A percentile compares a stretch with the other conserved stretches of the same genome.
These are phyloP conservation scores for Aurelia aurita complex sp. Pacific DNA, from an alignment of 30 jellyfish, hydroid and myxozoan genomes.

Conservation along the genomic window DNA sequence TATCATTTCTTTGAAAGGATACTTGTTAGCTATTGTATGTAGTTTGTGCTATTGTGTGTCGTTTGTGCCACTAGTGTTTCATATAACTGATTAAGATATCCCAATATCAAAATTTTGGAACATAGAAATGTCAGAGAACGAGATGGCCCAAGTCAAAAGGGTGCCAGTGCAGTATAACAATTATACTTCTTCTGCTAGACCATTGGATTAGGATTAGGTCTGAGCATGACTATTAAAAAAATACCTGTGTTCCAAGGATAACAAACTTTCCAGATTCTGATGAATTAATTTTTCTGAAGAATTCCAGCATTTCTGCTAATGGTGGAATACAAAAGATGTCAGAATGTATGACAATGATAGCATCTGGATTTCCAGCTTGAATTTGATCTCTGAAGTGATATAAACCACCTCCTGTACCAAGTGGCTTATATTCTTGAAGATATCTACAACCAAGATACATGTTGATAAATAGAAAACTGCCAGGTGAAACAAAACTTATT, in stretches of 20 bases:
- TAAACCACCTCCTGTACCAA: slow-evolving; percentile 98
- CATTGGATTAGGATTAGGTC: too few relatives aligned
- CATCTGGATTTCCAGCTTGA: slow-evolving; percentile 71
- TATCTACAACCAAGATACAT: slow-evolving; percentile 38
- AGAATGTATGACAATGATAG: slow-evolving; percentile 91
- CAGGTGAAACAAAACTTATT: too few relatives aligned
- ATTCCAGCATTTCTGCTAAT: slow-evolving; percentile 66
- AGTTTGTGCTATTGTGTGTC: too few relatives aligned
- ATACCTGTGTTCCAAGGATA: slow-evolving; percentile 90
- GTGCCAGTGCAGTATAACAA: too few relatives aligned
- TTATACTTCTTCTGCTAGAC: too few relatives aligned
- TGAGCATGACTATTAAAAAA: background rate
- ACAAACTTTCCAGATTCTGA: slow-evolving; percentile 54
- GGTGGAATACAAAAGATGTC: slow-evolving; percentile 94
- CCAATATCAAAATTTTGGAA: too few relatives aligned
- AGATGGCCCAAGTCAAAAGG: background rate
- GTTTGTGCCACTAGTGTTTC: too few relatives aligned
- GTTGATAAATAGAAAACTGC: too few relatives aligned
- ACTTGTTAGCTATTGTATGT: too few relatives aligned
- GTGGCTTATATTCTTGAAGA: slow-evolving; percentile 92
- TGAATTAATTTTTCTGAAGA: slow-evolving; percentile 57
- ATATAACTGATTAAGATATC: too few relatives aligned
- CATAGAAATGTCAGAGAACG: too few relatives aligned
- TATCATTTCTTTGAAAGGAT: too few relatives aligned
- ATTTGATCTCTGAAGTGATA: slow-evolving; percentile 96